Conservation (phyloP, 64 coral and sea anemone species). For the Dendronephthya gigantea region DNA sequence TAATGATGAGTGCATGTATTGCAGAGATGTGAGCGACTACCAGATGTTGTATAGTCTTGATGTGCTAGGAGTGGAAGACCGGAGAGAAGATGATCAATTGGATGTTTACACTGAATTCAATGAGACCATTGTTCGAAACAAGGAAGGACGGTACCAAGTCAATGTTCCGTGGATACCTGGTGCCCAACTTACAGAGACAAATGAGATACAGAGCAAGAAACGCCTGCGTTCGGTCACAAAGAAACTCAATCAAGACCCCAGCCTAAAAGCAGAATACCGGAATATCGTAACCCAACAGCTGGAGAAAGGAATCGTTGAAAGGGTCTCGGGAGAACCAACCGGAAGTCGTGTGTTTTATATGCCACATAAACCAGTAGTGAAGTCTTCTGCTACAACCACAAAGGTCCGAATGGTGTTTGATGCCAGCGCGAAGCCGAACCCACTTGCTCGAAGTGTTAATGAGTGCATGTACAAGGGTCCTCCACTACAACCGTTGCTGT, state of each 20-base stretch:
- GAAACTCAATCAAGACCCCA: background rate
- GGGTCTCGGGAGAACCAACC: background rate
- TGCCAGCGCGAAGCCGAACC: background rate
- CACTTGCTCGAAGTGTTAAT: background rate
- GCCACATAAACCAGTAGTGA: no score
- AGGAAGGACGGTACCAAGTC: background rate
- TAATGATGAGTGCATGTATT: background rate
- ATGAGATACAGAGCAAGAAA: background rate
- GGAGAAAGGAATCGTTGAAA: background rate
- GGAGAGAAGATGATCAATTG: background rate
- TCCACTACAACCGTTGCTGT: background rate
- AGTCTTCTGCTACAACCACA: background rate
- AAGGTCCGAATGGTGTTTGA: background rate
- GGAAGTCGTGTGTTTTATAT: no score
- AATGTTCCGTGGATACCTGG: constrained; percentile 1
- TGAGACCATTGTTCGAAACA: background rate
- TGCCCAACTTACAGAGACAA: background rate
- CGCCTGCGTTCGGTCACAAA: background rate
- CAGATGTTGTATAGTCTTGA: background rate
- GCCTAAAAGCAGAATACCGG: background rate
- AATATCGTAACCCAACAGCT: background rate
- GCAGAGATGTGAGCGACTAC: background rate
- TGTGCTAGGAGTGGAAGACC: background rate
- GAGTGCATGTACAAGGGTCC: background rate
- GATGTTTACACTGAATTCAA: background rate